Conservation (phyloP, 2,797 vertebrate species). For the Girardinus metallicus region DNA sequence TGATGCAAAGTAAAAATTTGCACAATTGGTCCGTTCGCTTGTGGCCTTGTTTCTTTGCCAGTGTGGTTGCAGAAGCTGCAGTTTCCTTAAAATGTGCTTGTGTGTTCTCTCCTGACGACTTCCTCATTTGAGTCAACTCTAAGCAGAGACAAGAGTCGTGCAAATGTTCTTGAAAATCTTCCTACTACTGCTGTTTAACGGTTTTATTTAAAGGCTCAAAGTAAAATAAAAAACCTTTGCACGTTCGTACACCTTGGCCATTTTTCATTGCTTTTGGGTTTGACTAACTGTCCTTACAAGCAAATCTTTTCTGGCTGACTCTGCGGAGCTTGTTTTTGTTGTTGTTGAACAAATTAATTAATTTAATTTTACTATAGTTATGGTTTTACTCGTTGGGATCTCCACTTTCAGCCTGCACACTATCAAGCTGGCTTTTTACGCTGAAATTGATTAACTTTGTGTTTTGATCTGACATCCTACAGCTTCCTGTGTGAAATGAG, state of each 20-base stretch:
- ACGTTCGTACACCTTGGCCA: neutral
- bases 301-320: neutral
- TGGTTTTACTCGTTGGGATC: too few species aligned
- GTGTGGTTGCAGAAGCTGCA: neutral
- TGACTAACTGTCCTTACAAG: neutral
- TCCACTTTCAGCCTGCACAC: too few species aligned
- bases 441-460: neutral
- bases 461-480: neutral
- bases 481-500: neutral
- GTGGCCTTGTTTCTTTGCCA: neutral
- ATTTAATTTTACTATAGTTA: neutral
- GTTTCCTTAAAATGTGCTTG: neutral
- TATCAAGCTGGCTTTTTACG: neutral
- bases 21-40: conserved; percentile 16
- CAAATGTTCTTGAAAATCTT: neutral
- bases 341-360: neutral
- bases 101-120: neutral
- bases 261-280: neutral
- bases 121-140: neutral
- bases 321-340: neutral
- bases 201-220: neutral
- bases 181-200: neutral
- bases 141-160: neutral
- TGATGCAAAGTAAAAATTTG: neutral
- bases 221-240: too few species aligned